Conservation (phyloP, 2,113 vertebrate species). For the Donacobius atricapilla region DNA sequence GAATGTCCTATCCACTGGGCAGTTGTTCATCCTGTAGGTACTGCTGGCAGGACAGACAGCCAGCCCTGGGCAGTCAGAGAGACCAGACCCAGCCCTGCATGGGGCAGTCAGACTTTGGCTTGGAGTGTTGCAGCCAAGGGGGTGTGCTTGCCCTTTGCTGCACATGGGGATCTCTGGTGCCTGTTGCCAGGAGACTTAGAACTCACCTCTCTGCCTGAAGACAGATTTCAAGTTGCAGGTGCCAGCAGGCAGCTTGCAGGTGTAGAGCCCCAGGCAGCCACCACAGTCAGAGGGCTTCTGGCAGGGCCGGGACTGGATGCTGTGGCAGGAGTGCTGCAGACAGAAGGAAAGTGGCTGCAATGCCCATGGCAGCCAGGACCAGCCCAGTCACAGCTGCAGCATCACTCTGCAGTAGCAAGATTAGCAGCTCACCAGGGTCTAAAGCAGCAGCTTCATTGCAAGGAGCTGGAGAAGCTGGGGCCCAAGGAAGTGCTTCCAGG, state of each 20-base stretch:
- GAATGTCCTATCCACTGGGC: fast-evolving
- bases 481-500: background rate
- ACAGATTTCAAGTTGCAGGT: conserved; percentile 67
- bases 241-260: conserved; percentile 50
- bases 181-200: background rate
- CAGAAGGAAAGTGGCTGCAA: background rate
- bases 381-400: background rate
- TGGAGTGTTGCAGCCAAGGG: background rate
- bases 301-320: conserved; percentile 59
- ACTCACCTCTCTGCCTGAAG: conserved; percentile 64
- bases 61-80: background rate
- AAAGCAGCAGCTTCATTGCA: background rate
- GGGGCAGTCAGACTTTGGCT: background rate
- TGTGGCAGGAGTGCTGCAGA: conserved; percentile 57
- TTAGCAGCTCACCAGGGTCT: background rate
- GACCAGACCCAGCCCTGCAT: background rate
- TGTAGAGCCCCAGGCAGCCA: conserved; percentile 76
- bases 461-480: background rate
- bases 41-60: background rate
- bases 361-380: background rate
- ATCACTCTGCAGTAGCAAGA: background rate
- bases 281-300: conserved; percentile 52
- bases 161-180: fast-evolving
- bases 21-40: background rate
- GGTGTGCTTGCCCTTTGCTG: background rate